Conservation (phyloP, 2,113 vertebrate species). For the Anhinga anhinga region DNA sequence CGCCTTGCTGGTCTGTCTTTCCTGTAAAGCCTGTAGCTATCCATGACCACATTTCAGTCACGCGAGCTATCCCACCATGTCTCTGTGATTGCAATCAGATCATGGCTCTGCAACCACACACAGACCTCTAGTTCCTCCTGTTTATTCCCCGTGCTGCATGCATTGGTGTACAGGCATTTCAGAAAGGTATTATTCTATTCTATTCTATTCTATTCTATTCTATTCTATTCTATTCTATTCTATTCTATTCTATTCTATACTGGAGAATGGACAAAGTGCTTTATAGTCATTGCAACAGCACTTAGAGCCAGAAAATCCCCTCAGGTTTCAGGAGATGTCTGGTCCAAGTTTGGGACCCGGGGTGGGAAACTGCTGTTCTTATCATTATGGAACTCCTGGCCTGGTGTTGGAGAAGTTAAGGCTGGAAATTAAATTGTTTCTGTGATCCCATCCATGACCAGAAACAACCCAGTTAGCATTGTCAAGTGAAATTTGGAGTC, state of each 20-base stretch:
- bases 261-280: neutral
- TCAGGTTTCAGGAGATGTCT: neutral
- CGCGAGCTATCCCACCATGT: no score
- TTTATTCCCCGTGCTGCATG: no score
- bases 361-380: fast-evolving
- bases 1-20: no score
- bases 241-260: neutral
- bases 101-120: no score
- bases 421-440: neutral
- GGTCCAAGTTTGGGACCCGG: neutral
- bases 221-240: fast-evolving
- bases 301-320: neutral
- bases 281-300: no score
- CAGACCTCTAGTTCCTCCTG: no score
- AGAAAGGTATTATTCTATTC: neutral
- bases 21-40: no score
- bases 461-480: neutral
- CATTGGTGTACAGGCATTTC: no score
- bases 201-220: no score
- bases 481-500: neutral
- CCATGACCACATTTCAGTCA: no score
- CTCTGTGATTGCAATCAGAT: no score
- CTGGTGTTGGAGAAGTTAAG: neutral
- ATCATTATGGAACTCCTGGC: neutral
- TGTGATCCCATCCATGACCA: neutral